Evolutionary conservation across 1,140 invertebrate genomes (phyloP).

Genomic region (Drosophila nigromelanica): DNA sequence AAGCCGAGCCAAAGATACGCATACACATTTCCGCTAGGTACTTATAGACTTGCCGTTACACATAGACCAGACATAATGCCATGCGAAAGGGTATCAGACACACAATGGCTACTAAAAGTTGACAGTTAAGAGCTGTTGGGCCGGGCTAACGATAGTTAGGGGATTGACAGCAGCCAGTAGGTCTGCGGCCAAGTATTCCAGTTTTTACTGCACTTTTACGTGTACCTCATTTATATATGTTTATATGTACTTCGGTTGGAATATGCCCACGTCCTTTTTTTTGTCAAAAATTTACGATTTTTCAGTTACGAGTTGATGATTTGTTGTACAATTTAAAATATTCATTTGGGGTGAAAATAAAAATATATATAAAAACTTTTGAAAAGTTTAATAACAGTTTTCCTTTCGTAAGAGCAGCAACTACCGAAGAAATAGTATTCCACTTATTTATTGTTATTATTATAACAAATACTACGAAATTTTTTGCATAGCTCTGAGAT

Average conservation of each 20-base stretch:
- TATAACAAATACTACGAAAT: too few species aligned
- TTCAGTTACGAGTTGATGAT: not conserved
- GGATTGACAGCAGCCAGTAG: conserved; percentile 38
- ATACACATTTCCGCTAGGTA: conserved; percentile 39
- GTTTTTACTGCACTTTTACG: conserved; percentile 67
- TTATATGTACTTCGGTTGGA: conserved; percentile 1
- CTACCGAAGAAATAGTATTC: too few species aligned
- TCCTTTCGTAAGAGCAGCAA: too few species aligned
- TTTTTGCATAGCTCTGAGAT: too few species aligned
- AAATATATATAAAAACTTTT: not conserved
- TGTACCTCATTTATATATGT: not conserved
- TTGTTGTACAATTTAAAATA: not conserved
- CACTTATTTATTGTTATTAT: too few species aligned
- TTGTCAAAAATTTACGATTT: not conserved
- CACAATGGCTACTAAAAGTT: conserved; percentile 70
- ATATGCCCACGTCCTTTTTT: not conserved
- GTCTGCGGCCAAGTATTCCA: conserved; percentile 32
- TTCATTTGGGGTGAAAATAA: not conserved
- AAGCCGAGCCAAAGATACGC: conserved; percentile 23
- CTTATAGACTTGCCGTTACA: conserved; percentile 50
- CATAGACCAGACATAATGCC: conserved; percentile 55
- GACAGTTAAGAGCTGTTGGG: conserved; percentile 63
- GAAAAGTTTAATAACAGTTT: too few species aligned
- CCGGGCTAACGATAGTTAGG: conserved; percentile 48
- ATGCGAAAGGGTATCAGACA: conserved; percentile 66